Percentiles rank a stretch among this genome's conserved stretches.
phyloP scores from a whole-genome alignment of 2,888 invertebrate species.

The Periphyllus acericola region DNA sequence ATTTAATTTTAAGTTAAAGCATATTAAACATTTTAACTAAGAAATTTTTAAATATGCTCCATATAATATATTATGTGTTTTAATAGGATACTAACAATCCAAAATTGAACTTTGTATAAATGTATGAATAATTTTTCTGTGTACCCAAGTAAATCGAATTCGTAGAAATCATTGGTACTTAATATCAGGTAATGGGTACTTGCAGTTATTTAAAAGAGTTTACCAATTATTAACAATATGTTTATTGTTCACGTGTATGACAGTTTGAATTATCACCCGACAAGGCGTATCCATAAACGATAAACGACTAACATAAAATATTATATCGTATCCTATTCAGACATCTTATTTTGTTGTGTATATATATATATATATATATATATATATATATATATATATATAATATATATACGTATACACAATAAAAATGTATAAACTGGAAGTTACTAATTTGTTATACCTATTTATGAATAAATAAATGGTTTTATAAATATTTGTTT shows the following conservation, averaged over 20 bases:
- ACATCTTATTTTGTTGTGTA: background rate
- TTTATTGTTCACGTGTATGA: background rate
- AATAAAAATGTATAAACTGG: background rate
- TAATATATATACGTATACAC: no score
- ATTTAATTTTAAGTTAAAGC: no score
- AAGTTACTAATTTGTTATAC: background rate
- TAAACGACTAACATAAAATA: background rate
- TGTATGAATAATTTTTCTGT: no score
- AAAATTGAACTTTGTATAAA: no score
- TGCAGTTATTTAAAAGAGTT: background rate
- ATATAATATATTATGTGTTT: no score
- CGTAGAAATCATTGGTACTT: background rate
- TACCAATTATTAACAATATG: background rate
- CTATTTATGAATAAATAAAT: background rate
- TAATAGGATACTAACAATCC: no score
- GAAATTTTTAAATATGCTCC: no score
- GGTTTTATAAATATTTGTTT: background rate
- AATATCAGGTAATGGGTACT: background rate
- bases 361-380: background rate
- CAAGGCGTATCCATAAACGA: background rate
- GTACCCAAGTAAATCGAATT: background rate
- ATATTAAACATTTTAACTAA: no score
- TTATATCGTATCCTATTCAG: background rate
- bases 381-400: no score
- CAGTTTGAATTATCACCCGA: background rate